Percentiles rank a stretch among this genome's conserved stretches.
These are phyloP conservation scores for Acanthopleura granulata DNA, from an alignment of 2,888 invertebrate genomes.

Conservation along the genomic window DNA sequence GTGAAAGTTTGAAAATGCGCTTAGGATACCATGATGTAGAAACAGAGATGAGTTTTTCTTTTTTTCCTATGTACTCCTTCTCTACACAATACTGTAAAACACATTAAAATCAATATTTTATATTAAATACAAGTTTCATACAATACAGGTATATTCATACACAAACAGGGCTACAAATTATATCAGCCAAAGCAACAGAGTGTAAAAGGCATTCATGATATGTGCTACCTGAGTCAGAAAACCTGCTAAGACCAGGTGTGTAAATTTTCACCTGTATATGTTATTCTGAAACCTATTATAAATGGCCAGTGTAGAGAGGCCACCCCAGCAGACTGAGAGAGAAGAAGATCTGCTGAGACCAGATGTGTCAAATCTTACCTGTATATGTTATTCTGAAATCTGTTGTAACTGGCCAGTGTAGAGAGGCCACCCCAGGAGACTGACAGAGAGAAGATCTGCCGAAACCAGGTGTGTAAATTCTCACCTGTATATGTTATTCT, in stretches of 20 bases:
- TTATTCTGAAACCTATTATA: slow-evolving; percentile 70
- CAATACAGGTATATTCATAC: too few relatives aligned
- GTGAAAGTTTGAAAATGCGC: too few relatives aligned
- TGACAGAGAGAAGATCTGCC: slow-evolving; percentile 67
- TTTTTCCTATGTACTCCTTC: too few relatives aligned
- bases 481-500: slow-evolving; percentile 68
- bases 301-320: slow-evolving; percentile 69
- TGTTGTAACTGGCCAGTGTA: slow-evolving; percentile 69
- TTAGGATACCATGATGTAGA: too few relatives aligned
- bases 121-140: too few relatives aligned
- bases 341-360: slow-evolving; percentile 69
- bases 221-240: slow-evolving; percentile 66
- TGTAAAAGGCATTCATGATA: too few relatives aligned
- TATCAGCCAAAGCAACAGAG: too few relatives aligned
- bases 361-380: slow-evolving; percentile 66
- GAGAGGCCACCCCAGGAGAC: slow-evolving; percentile 68
- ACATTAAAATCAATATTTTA: too few relatives aligned
- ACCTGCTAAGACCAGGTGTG: slow-evolving; percentile 68
- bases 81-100: too few relatives aligned
- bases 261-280: slow-evolving; percentile 59
- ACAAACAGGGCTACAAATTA: too few relatives aligned
- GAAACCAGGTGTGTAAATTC: slow-evolving; percentile 66
- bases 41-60: too few relatives aligned
- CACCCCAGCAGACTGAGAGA: slow-evolving; percentile 67
- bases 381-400: slow-evolving; percentile 69